Evolutionary conservation across 2,888 invertebrate species (phyloP).

Genomic region (Neoaliturus tenellus): DNA sequence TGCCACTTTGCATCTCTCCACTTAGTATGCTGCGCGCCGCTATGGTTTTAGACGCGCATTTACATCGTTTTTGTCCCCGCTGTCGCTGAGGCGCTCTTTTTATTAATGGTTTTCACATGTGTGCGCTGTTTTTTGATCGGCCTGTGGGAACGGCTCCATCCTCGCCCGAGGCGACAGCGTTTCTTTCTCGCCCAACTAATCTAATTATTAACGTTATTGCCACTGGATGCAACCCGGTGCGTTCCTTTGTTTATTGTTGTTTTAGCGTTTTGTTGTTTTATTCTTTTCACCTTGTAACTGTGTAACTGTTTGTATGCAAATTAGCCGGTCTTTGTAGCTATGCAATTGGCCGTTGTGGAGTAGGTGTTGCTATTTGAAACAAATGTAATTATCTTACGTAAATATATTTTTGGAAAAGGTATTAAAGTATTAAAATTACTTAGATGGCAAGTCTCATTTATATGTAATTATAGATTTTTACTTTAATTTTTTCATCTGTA

Average conservation of each 20-base stretch:
- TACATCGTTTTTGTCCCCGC: constrained; percentile 55
- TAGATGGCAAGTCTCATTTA: no score
- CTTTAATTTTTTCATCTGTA: no score
- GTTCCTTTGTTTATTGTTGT: constrained; percentile 43
- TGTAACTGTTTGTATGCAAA: constrained; percentile 18
- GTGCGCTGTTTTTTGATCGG: constrained; percentile 19
- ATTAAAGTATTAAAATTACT: no score
- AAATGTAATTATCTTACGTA: no score
- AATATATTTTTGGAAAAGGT: no score
- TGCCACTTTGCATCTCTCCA: constrained; percentile 48
- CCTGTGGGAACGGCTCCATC: constrained; percentile 46
- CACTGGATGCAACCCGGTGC: constrained; percentile 3
- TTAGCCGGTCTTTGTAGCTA: background rate
- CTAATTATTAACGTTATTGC: constrained; percentile 34
- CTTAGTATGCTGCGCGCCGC: constrained; percentile 53
- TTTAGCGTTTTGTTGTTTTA: constrained; percentile 9
- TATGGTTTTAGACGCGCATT: constrained; percentile 55
- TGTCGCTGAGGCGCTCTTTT: constrained; percentile 51
- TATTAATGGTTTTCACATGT: constrained; percentile 58
- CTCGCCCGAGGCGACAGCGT: constrained; percentile 31
- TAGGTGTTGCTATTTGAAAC: no score
- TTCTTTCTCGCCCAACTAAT: constrained; percentile 21
- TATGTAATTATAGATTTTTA: no score
- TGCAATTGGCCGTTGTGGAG: no score
- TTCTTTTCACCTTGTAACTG: background rate